These are phyloP conservation scores for Neofelis nebulosa DNA, from an alignment of 2,113 vertebrate genomes.

Conservation along the genomic window DNA sequence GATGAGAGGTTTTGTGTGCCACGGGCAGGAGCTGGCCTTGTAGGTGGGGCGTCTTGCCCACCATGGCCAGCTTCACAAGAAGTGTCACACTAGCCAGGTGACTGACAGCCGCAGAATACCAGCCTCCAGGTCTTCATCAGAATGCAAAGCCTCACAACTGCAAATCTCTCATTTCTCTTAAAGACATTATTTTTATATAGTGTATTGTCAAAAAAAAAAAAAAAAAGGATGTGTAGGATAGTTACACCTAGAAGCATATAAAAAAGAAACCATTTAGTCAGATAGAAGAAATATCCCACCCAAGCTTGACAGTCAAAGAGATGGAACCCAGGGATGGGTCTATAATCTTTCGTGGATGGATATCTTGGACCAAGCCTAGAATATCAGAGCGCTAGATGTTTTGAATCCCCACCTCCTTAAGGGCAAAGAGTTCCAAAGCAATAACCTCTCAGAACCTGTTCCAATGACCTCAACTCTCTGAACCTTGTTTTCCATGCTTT, in stretches of 20 bases:
- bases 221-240: too few species aligned
- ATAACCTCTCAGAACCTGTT: not conserved
- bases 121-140: not conserved
- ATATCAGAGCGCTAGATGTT: rapidly evolving
- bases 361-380: not conserved
- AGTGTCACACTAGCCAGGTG: not conserved
- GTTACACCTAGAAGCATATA: not conserved
- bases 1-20: rapidly evolving
- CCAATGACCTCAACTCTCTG: not conserved
- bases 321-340: too few species aligned
- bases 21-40: not conserved
- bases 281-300: not conserved
- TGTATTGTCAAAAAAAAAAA: not conserved
- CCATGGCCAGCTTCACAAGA: not conserved
- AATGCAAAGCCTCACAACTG: not conserved
- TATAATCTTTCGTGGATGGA: rapidly evolving
- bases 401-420: not conserved
- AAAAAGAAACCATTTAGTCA: not conserved
- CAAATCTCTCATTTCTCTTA: not conserved
- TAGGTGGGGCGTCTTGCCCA: rapidly evolving
- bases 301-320: not conserved
- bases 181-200: not conserved
- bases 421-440: not conserved
- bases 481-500: not conserved
- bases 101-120: not conserved